Base-by-base conservation (phyloP, 2,888 invertebrate genomes). In the Drosophila borealis region DNA sequence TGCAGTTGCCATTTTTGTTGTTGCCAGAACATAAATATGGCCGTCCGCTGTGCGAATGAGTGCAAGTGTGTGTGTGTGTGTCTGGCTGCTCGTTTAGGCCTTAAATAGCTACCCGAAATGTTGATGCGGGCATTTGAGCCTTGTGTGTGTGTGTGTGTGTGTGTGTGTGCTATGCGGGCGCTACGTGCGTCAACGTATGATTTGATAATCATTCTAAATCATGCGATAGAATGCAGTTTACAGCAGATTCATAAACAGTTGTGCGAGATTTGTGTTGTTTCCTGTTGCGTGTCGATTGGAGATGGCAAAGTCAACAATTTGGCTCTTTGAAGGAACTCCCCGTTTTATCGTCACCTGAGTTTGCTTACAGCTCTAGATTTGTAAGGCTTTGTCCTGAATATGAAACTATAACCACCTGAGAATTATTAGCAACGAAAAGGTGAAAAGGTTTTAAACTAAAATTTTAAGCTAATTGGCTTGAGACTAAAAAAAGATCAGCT, bases 11-110 rank as follows among this genome's bases (percentile, higher is more conserved):
- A 68, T 74, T 74, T 74, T 69, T 69, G 73, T 44, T 69, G 69
- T 69, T 65, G 69, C 60, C 74, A 64, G 64, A 74, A 69, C 73
- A 72, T 77, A 77, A 75, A 77, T 73, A 75, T 63, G 73, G 45
- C 54, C 42, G 65, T 62, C 44, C 54, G 10, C 9, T 46, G 21
- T 57, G 10, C 46, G 39, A 13, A 11, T n/a, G 9, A 51, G 6
- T 41, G 13, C 29, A 5, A 39, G 33, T 34, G 39, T 19, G 41
- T 46, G 39, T 19, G 41, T 46, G 39, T 54, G 39, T 25, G 36
- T 59, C 17, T 51, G 34, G 11, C 46, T 55, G 49, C 54, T 72
- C 67, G 67, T 55, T 77, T 75, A 72, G 77, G 63, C 72, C 39
- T 77, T 72, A 77, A 75, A 75, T 68, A 72, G 73, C 74, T 62